Evolutionary conservation across 1,140 invertebrate genomes (phyloP), one percentile per base, ranked within the genome.

Genomic region (Branchinecta lynchi): DNA sequence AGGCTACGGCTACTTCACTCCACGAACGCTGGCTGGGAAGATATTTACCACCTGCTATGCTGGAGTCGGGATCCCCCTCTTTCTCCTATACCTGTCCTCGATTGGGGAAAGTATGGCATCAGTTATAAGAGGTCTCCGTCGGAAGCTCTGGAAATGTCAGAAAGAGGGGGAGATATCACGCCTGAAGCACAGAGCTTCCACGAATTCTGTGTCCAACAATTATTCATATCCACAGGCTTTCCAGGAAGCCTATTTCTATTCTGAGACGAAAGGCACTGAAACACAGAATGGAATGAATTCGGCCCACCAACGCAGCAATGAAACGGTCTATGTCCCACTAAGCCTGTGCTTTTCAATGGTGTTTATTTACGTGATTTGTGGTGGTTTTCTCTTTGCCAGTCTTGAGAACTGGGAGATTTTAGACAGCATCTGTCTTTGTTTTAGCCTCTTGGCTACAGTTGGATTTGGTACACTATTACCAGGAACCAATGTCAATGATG

Each of bases 1-100:
- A 92, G 92, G 92, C 75, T 95, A 93, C 76, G 92, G 92, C 10
- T 90, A 90, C 75, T 87, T 93, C 44, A 86, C 87, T 0, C 90
- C 91, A 0, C 83, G 84, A 71, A 84, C 82, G 1, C 84, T 86
- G 0, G 79, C 88, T 46, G 92, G 92, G 0, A 88, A 92, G 77
- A 82, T 89, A 44, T 86, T 90, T 0, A 93, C 92, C 7, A 89
- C 95, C 77, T 85, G 89, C 8, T 96, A 95, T 79, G 92, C 92
- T 10, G 85, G 88, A 60, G 81, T 95, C 15, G 92, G 93, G 15
- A 94, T 96, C 73, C 93, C 93, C 0, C 78, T 96, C 71, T 94
- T 92, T 71, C 82, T 96, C 51, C 84, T 96, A 7, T 92, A 92
- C 79, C 81, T 92, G 69, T 90, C 88, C 43, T 89, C 87, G 71